phyloP scores from a whole-genome alignment of 2,113 vertebrate genomes.

The Atractosteus spatula region DNA sequence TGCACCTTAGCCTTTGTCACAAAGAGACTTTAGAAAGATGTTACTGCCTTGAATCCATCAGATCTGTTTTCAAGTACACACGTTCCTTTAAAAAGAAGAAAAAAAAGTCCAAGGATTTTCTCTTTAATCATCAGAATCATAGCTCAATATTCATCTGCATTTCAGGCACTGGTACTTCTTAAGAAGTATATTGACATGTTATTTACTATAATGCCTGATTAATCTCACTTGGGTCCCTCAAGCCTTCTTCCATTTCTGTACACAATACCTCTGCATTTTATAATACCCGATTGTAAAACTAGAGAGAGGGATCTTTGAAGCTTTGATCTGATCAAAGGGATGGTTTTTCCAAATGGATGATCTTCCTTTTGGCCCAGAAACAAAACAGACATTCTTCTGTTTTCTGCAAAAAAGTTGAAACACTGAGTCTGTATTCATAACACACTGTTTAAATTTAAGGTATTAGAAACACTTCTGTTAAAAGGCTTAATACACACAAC shows the following conservation, averaged over 20 bases:
- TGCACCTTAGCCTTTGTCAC: background rate
- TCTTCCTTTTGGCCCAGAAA: background rate
- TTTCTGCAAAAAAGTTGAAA: too few relatives aligned
- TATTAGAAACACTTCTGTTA: too few relatives aligned
- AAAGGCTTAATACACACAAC: too few relatives aligned
- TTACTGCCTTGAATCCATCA: background rate
- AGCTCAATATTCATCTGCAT: background rate
- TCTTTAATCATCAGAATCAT: background rate
- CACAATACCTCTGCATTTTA: background rate
- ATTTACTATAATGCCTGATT: background rate
- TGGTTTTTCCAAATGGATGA: background rate
- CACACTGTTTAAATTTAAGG: too few relatives aligned
- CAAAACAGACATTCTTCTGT: background rate
- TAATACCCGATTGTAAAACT: background rate
- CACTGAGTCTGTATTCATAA: too few relatives aligned
- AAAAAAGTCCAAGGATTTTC: background rate
- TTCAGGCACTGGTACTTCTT: background rate
- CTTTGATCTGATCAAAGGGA: background rate
- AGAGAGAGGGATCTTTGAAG: background rate
- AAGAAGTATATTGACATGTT: background rate
- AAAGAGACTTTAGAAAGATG: slow-evolving; percentile 1
- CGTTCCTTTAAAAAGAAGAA: background rate
- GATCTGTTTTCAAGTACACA: background rate
- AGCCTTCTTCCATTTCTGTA: background rate
- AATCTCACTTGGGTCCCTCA: background rate